Conservation (phyloP, 2,113 vertebrate species). For the Eidolon helvum region DNA sequence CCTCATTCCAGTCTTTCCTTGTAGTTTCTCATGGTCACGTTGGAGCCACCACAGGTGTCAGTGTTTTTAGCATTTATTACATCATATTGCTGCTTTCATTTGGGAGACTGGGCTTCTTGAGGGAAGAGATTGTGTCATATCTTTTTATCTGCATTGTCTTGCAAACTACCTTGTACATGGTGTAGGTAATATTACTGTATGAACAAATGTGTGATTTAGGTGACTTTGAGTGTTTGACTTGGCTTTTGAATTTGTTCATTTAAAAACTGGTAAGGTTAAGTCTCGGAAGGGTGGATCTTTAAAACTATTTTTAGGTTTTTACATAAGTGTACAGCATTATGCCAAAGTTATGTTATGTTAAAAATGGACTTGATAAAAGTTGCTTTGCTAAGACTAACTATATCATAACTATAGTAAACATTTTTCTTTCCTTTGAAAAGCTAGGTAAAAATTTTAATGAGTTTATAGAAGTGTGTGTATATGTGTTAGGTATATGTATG, state of each 20-base stretch:
- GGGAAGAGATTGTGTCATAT: neutral
- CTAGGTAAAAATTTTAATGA: neutral
- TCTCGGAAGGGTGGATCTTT: neutral
- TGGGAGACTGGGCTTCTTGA: neutral
- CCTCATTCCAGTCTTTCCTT: neutral
- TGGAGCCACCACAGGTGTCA: neutral
- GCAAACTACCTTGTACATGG: neutral
- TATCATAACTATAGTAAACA: neutral
- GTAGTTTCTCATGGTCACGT: neutral
- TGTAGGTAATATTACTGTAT: neutral
- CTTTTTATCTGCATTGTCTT: neutral
- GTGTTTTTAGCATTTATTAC: neutral
- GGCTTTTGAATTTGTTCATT: conserved; percentile 17
- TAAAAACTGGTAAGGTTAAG: neutral
- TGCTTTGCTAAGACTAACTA: conserved; percentile 9
- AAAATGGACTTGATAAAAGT: neutral
- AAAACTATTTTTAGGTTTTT: conserved; percentile 24
- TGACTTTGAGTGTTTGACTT: conserved; percentile 5
- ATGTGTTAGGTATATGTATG: neutral
- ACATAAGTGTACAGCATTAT: neutral
- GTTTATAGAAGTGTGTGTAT: neutral
- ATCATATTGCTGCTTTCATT: neutral
- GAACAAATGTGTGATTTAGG: neutral
- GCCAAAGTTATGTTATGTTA: conserved; percentile 3
- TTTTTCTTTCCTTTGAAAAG: conserved; percentile 12